phyloP scores from a whole-genome alignment of 2,888 invertebrate species.

The Drosophila neotestacea region DNA sequence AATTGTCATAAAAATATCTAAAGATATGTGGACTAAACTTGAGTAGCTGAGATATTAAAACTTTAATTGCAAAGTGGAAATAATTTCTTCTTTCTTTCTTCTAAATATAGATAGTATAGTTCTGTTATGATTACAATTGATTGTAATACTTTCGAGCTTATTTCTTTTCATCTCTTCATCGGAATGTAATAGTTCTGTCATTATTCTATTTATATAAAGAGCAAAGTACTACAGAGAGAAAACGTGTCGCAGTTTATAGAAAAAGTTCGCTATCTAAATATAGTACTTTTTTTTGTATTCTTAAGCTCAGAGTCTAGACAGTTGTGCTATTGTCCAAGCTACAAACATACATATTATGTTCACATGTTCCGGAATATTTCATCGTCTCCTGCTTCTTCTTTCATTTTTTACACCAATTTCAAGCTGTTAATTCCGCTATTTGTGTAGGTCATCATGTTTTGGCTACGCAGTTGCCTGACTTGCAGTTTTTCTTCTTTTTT shows the following conservation, averaged over 20 bases:
- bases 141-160: background rate
- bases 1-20: no score
- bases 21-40: no score
- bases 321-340: constrained; percentile 14
- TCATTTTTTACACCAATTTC: constrained; percentile 27
- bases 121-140: no score
- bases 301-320: constrained; percentile 28
- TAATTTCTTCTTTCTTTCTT: no score
- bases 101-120: no score
- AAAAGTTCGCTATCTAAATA: constrained; percentile 9
- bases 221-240: background rate
- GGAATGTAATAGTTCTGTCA: background rate
- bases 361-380: constrained; percentile 10
- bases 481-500: constrained; percentile 17
- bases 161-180: background rate
- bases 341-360: background rate
- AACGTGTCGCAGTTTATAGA: constrained; percentile 7
- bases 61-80: no score
- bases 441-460: constrained; percentile 50
- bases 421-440: constrained; percentile 56
- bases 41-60: no score
- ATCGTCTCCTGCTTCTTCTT: background rate
- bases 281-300: constrained; percentile 18
- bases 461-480: constrained; percentile 32
- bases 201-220: constrained; percentile 1